A percentile compares a stretch with the other conserved stretches of the same genome.
These are phyloP conservation scores for Tachysurus fulvidraco DNA, from an alignment of 2,113 vertebrate genomes.

Conservation along the genomic window DNA sequence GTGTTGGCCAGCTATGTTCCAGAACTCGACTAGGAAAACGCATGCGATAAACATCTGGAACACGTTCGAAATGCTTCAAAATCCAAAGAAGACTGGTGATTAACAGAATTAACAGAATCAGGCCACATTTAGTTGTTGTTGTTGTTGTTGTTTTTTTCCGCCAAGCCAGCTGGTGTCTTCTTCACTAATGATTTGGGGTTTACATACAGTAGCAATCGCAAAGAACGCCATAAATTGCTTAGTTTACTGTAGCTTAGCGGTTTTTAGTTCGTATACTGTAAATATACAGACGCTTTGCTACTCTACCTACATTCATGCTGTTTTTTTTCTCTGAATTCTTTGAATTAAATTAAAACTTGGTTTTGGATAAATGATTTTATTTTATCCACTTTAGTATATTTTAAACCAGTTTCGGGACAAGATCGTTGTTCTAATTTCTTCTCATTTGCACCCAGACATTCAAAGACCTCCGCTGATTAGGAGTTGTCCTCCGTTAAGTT, in stretches of 20 bases:
- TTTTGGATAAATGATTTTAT: too few relatives aligned
- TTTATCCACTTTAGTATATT: too few relatives aligned
- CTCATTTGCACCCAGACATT: too few relatives aligned
- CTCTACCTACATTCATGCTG: neutral
- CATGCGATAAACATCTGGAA: neutral
- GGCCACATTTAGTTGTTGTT: neutral
- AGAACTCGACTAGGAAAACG: neutral
- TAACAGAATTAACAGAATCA: neutral
- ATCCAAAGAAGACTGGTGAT: neutral
- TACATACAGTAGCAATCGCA: neutral
- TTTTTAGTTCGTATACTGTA: too few relatives aligned
- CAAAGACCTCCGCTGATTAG: too few relatives aligned
- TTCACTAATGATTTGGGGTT: neutral
- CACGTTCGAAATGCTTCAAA: neutral
- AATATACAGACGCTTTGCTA: neutral
- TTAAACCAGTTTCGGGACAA: too few relatives aligned
- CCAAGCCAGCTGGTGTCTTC: neutral
- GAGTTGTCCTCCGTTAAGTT: too few relatives aligned
- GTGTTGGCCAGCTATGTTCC: conserved; percentile 11
- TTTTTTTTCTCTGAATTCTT: neutral
- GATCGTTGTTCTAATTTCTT: too few relatives aligned
- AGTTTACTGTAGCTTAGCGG: neutral
- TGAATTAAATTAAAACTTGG: too few relatives aligned
- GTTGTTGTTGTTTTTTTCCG: neutral
- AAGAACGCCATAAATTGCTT: neutral